A percentile compares a stretch with the other conserved stretches of the same genome.
Conservation (phyloP, 2,797 vertebrate genomes). For the Ceryle rudis region DNA sequence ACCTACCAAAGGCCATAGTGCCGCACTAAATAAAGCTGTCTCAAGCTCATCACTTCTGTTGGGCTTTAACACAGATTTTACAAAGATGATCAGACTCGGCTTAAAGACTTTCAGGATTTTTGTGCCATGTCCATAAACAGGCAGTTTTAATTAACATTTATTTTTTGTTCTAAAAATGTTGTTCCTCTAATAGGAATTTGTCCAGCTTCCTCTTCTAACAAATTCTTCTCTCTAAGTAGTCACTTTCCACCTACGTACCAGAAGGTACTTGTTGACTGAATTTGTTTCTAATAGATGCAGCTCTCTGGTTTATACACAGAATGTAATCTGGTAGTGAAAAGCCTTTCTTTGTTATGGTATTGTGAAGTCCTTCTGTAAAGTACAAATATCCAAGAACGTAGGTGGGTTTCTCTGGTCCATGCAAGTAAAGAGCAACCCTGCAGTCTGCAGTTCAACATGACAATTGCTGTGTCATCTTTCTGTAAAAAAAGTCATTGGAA, state of each 20-base stretch:
- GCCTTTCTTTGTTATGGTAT: neutral
- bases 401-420: neutral
- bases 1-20: conserved; percentile 22
- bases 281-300: neutral
- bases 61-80: neutral
- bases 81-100: neutral
- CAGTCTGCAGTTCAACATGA: neutral
- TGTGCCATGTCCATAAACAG: neutral
- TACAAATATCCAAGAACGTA: neutral
- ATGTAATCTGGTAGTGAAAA: neutral
- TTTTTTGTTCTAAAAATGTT: neutral
- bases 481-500: neutral
- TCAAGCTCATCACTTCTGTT: conserved; percentile 19
- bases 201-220: neutral
- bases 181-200: neutral
- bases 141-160: neutral
- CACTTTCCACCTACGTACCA: neutral
- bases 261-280: neutral
- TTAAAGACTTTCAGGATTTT: neutral
- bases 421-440: neutral
- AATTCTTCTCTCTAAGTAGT: neutral
- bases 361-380: neutral
- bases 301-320: neutral
- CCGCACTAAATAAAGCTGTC: conserved; percentile 54
- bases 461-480: neutral